Evolutionary conservation across 2,113 vertebrate species (phyloP), one percentile per base, ranked within the genome.

Genomic region (Epinephelus cyanopodus): DNA sequence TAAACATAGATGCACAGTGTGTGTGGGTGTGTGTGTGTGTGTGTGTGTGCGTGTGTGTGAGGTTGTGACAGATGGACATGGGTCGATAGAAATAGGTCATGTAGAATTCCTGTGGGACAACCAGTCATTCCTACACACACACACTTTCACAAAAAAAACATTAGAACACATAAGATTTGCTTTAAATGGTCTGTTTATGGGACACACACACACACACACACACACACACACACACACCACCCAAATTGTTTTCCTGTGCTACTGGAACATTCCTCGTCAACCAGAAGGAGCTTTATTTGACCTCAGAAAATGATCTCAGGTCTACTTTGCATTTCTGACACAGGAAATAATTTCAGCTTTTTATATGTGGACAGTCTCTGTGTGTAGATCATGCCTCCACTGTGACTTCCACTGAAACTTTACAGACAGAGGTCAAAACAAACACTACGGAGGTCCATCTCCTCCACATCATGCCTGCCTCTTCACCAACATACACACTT

Each of bases 21-120:
- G 17, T 69, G 57, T 68, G 74, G 66, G 73, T 60, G 62, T 68
- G 74, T 63, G 39, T 57, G 33, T 61, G 42, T 69, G 45, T 77
- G 72, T 62, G 74, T 66, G 67, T 58, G 56, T 76, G 60, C 45
- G 73, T 67, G 75, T 68, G 63, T 77, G 42, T 74, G 33, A 50
- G 58, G 75, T 77, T 84, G 69, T 1, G 0, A 56, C 77, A 89
- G 87, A 89, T 87, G 82, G 84, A 81, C 87, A 2, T 37, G 76
- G 82, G 68, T 87, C 64, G 62, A 29, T 29, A 85, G 60, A 89
- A 89, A 77, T 89, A 39, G 87, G 84, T 87, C 86, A 85, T 45
- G 47, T 47, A 56, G 23, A 75, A 87, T 83, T 87, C 87, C 62
- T 85, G 84, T 77, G 72, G 78, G 81, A 80, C 39, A 9, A 86